phyloP scores from a whole-genome alignment of 2,113 vertebrate species.

The Manacus vitellinus region DNA sequence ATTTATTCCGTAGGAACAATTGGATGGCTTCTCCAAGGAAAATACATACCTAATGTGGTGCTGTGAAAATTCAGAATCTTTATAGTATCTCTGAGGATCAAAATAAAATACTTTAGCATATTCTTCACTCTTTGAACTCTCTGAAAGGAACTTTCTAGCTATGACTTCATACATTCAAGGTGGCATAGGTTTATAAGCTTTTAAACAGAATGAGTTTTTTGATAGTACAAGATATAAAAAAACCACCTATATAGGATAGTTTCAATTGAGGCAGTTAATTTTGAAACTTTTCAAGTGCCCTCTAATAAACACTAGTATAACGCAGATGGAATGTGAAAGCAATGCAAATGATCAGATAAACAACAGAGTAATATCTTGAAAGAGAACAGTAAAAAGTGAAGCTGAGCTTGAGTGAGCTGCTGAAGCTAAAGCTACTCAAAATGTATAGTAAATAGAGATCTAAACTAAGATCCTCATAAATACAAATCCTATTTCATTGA shows the following conservation, averaged over 20 bases:
- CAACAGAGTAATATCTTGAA: not conserved
- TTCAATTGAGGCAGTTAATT: not conserved
- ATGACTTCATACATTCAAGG: not conserved
- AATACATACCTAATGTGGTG: not conserved
- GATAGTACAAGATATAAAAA: not conserved
- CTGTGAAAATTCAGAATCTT: not conserved
- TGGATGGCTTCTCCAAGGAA: not conserved
- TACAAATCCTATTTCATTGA: not conserved
- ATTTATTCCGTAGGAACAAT: not conserved
- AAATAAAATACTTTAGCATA: not conserved
- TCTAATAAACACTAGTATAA: not conserved
- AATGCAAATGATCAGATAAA: conserved; percentile 4
- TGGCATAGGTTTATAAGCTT: not conserved
- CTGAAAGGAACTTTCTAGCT: not conserved
- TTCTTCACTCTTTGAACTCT: not conserved
- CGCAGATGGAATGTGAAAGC: not conserved
- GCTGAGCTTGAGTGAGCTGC: not conserved
- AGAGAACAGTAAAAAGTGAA: conserved; percentile 27
- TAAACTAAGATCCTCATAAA: conserved; percentile 20
- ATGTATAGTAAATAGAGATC: not conserved
- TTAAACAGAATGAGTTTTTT: not conserved
- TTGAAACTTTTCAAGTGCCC: not conserved
- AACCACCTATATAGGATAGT: not conserved
- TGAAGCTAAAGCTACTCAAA: not conserved
- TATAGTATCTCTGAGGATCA: not conserved